Base-by-base conservation (phyloP, 2,888 invertebrate genomes). In the Cheilosia scutellata region DNA sequence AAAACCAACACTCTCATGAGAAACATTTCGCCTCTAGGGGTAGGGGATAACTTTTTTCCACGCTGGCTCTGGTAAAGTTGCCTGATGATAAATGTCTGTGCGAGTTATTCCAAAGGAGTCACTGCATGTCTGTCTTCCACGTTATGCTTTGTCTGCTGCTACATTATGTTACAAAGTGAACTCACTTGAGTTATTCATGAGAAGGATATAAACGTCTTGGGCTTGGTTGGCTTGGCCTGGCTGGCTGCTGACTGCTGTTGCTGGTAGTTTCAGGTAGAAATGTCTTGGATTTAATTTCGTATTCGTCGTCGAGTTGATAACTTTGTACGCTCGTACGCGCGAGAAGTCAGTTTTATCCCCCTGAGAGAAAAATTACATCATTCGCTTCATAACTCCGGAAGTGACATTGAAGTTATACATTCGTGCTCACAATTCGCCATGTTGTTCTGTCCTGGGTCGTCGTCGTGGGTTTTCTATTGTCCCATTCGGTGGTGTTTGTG, bases 171-270 rank as follows among this genome's bases (percentile, higher is more conserved):
- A 47, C 63, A 74, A 74, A 60, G 78, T 71, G 71, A 72, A 79
- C 63, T 63, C 63, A 65, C 78, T 79, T 71, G 78, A 79, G 63
- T 79, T 79, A 79, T 72, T 79, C 78, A 79, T 72, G 58, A 65
- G 57, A 5, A 65, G 40, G 57, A 72, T 57, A 58, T 60, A 51
- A 60, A 49, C 55, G 68, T 44, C 53, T 42, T 27, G 57, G 25
- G 33, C 37, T 37, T 57, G 57, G 57, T 20, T 20, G 20, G 20
- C 20, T 42, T 11, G 9, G 42, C 42, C 9, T n/a, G 16, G n/a
- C 16, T 16, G 16, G 5, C 16, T 47, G 47, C 7, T 47, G n/a
- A n/a, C n/a, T n/a, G 47, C 3, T 47, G 47, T 29, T 44, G 29
- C 13, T 44, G 60, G 42, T 60, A 6, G 7, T 57, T 16, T 20